phyloP scores from a whole-genome alignment of 2,797 vertebrate species.

The Propithecus perrieri region DNA sequence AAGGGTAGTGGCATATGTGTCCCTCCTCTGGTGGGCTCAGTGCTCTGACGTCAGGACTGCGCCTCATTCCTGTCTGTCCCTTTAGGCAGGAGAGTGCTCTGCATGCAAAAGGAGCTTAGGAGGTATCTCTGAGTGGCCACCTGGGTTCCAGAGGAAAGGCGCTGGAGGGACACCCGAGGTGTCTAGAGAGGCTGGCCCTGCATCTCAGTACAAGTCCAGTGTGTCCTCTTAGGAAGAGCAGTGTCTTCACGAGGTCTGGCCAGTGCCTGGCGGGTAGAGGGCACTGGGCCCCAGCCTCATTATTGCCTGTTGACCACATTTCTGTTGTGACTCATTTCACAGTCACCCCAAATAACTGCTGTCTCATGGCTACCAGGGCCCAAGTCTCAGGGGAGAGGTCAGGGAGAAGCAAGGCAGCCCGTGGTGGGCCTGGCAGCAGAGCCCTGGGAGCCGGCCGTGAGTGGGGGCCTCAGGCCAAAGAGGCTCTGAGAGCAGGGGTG shows the following conservation, averaged over 20 bases:
- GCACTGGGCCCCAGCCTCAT: not conserved
- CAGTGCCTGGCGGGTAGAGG: not conserved
- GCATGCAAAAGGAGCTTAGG: not conserved
- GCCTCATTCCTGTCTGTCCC: not conserved
- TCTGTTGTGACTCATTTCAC: not conserved
- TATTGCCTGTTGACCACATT: not conserved
- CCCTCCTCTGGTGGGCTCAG: not conserved
- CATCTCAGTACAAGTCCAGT: not conserved
- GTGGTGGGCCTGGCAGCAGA: not conserved
- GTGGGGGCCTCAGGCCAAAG: not conserved
- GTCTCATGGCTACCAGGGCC: not conserved
- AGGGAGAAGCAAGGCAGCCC: not conserved
- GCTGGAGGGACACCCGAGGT: not conserved
- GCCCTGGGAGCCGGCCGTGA: not conserved
- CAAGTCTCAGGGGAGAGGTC: not conserved
- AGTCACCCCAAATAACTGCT: not conserved
- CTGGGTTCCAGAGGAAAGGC: not conserved
- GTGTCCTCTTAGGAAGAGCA: not conserved
- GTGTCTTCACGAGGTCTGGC: not conserved
- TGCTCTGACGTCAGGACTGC: not conserved
- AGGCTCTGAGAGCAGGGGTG: not conserved
- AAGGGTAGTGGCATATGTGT: not conserved
- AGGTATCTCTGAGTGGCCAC: not conserved
- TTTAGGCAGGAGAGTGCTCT: not conserved
- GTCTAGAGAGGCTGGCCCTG: not conserved